These are phyloP conservation scores for Phortica variegata DNA, from an alignment of 1,140 invertebrate genomes.

Conservation along the genomic window DNA sequence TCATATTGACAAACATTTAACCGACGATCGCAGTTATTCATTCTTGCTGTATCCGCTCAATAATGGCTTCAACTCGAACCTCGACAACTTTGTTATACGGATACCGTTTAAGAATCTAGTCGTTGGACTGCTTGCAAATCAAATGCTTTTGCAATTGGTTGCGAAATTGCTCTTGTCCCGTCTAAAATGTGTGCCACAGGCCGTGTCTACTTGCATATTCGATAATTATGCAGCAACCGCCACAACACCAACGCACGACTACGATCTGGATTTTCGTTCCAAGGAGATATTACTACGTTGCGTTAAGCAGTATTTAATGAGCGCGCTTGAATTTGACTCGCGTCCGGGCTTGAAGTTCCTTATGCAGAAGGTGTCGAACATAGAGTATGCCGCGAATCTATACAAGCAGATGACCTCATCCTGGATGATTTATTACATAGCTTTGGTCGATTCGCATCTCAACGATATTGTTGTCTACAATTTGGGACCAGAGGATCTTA, in stretches of 20 bases:
- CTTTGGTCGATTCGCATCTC: constrained; percentile 78
- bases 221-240: constrained; percentile 54
- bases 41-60: constrained; percentile 84
- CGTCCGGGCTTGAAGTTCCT: constrained; percentile 90
- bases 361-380: constrained; percentile 86
- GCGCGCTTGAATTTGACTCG: constrained; percentile 82
- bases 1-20: constrained; percentile 52
- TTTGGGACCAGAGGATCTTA: constrained; percentile 66
- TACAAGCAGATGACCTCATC: constrained; percentile 91
- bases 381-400: constrained; percentile 85
- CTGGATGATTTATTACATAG: constrained; percentile 86
- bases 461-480: constrained; percentile 65
- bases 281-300: constrained; percentile 68
- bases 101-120: constrained; percentile 85
- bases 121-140: constrained; percentile 84
- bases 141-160: constrained; percentile 87
- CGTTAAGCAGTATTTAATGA: constrained; percentile 76
- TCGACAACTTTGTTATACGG: constrained; percentile 76
- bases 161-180: constrained; percentile 80
- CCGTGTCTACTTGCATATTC: constrained; percentile 55
- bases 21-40: constrained; percentile 82
- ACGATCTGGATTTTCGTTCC: constrained; percentile 61
- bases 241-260: constrained; percentile 59
- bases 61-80: constrained; percentile 69
- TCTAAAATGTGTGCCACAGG: constrained; percentile 52